A percentile compares a stretch with the other conserved stretches of the same genome.
These are phyloP conservation scores for Psilanteris sp. DNA, from an alignment of 1,140 invertebrate genomes.

Conservation along the genomic window DNA sequence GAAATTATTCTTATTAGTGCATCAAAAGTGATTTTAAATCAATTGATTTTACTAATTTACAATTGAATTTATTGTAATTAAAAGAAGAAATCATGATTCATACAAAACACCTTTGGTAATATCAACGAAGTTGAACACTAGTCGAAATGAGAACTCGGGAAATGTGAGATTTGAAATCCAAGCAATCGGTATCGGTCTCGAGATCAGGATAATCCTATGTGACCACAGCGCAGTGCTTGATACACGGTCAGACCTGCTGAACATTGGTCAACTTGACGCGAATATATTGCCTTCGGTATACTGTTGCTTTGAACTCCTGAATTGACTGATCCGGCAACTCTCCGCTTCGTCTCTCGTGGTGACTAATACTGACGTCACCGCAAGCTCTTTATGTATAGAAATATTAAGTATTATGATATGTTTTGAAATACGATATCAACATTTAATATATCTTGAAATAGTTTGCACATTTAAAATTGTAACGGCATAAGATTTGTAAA, in stretches of 20 bases:
- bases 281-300: constrained; percentile 42
- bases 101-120: too few relatives aligned
- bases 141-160: constrained; percentile 34
- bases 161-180: constrained; percentile 36
- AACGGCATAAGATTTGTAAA: too few relatives aligned
- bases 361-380: constrained; percentile 24
- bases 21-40: too few relatives aligned
- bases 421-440: too few relatives aligned
- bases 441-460: too few relatives aligned
- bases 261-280: constrained; percentile 61
- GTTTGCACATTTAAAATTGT: too few relatives aligned
- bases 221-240: constrained; percentile 54
- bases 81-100: too few relatives aligned
- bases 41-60: too few relatives aligned
- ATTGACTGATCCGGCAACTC: constrained; percentile 38
- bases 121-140: constrained; percentile 3
- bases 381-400: constrained; percentile 31
- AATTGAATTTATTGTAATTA: too few relatives aligned
- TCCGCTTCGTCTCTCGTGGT: constrained; percentile 26
- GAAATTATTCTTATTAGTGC: too few relatives aligned
- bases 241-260: constrained; percentile 49
- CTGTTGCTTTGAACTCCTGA: constrained; percentile 41
- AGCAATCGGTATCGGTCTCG: constrained; percentile 50
- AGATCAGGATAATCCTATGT: constrained; percentile 56
- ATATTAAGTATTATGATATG: constrained; percentile 24